Percentiles rank a stretch among this genome's conserved stretches.
Conservation (phyloP, 1,140 invertebrate species). For the Aethina tumida region DNA sequence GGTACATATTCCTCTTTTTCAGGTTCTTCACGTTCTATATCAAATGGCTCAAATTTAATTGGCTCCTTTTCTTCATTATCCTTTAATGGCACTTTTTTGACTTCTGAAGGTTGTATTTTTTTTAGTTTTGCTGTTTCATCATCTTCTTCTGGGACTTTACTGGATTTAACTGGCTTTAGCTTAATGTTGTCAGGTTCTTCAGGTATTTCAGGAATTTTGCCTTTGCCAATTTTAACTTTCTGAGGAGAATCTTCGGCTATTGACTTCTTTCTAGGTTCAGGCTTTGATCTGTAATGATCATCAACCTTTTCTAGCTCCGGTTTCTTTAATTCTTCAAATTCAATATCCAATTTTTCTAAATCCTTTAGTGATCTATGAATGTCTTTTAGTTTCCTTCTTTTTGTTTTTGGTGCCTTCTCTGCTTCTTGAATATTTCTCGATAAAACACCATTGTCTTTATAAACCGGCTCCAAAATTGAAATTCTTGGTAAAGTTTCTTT, state of each 20-base stretch:
- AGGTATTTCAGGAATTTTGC: constrained; percentile 32
- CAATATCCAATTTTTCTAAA: constrained; percentile 57
- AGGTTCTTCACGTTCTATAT: constrained; percentile 22
- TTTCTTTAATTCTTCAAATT: constrained; percentile 42
- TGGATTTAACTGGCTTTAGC: constrained; percentile 8
- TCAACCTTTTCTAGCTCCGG: constrained; percentile 28
- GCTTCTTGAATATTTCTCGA: constrained; percentile 64
- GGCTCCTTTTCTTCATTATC: constrained; percentile 27
- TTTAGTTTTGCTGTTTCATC: constrained; percentile 6
- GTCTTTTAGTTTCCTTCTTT: constrained; percentile 36
- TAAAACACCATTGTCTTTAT: constrained; percentile 50
- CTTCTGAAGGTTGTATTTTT: constrained; percentile 1
- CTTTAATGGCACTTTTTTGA: constrained; percentile 38
- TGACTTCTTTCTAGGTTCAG: constrained; percentile 21
- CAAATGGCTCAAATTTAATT: constrained; percentile 29
- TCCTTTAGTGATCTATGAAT: constrained; percentile 62
- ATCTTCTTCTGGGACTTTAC: constrained; percentile 10
- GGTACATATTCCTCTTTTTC: constrained; percentile 37
- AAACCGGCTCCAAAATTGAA: constrained; percentile 43
- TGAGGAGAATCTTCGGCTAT: constrained; percentile 20
- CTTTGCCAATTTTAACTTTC: constrained; percentile 39
- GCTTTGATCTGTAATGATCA: constrained; percentile 22
- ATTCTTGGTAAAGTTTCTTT: constrained; percentile 41
- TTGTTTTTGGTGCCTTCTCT: constrained; percentile 47
- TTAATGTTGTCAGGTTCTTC: constrained; percentile 9